Conservation (phyloP, 2,888 invertebrate species). For the Pterostichus madidus region DNA sequence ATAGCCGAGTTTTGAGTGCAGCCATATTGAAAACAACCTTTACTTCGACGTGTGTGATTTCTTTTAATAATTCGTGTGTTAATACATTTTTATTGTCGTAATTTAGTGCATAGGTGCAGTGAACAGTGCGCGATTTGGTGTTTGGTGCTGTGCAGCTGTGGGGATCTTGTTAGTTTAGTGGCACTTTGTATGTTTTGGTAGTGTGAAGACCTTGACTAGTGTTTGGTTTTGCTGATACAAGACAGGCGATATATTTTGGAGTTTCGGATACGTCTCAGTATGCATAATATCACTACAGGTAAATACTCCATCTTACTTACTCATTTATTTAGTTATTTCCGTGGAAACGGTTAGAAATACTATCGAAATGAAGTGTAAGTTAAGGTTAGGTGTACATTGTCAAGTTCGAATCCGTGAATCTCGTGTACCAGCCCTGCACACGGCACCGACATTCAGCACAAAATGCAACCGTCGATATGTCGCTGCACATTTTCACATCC, state of each 20-base stretch:
- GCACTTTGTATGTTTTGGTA: slow-evolving; percentile 74
- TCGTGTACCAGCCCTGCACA: slow-evolving; percentile 24
- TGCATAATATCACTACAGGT: slow-evolving; percentile 75
- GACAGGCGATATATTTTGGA: slow-evolving; percentile 71
- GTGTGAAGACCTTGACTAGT: slow-evolving; percentile 76
- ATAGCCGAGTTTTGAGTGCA: slow-evolving; percentile 77
- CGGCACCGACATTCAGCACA: slow-evolving; percentile 8
- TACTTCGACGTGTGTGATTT: slow-evolving; percentile 77
- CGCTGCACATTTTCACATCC: slow-evolving; percentile 7
- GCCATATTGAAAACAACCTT: slow-evolving; percentile 79
- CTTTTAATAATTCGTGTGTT: slow-evolving; percentile 74
- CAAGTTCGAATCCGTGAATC: slow-evolving; percentile 53
- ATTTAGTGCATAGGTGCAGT: slow-evolving; percentile 70
- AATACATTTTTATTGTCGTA: slow-evolving; percentile 70
- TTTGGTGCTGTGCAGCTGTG: slow-evolving; percentile 71
- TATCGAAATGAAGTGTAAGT: slow-evolving; percentile 18
- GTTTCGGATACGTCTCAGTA: slow-evolving; percentile 75
- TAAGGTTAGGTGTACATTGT: slow-evolving; percentile 65
- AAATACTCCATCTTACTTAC: slow-evolving; percentile 67
- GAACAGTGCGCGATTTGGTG: slow-evolving; percentile 69
- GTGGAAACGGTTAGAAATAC: slow-evolving; percentile 17
- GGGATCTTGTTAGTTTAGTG: slow-evolving; percentile 70
- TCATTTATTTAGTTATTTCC: slow-evolving; percentile 14
- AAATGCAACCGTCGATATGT: neutral
- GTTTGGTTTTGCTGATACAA: slow-evolving; percentile 73